Conservation (phyloP, 37 sponge, comb jelly and placozoan genomes). For the Bolinopsis microptera region DNA sequence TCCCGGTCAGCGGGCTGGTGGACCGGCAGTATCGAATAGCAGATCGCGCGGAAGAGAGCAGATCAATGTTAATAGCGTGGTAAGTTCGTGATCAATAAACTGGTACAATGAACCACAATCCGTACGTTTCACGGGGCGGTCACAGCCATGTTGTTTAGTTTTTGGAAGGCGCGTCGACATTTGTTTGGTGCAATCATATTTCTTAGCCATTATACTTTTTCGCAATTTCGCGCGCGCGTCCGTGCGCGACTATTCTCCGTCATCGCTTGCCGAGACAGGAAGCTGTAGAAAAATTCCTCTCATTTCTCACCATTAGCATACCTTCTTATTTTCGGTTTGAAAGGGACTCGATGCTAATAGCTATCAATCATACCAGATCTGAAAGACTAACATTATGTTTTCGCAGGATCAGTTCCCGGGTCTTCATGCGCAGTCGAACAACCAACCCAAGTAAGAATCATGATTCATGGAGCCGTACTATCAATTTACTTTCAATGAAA, state of each 20-base stretch:
- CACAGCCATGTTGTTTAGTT: background rate
- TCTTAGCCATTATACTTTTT: background rate
- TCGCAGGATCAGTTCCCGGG: conserved; percentile 60
- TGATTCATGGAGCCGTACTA: too few species aligned
- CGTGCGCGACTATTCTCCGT: background rate
- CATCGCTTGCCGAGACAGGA: background rate
- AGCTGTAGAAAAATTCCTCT: background rate
- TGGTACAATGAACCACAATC: background rate
- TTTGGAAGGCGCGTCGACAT: background rate
- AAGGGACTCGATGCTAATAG: too few species aligned
- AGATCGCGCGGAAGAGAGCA: conserved; percentile 36
- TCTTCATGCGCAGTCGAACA: background rate
- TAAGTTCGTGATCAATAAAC: background rate
- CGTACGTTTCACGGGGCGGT: background rate
- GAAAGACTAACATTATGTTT: background rate
- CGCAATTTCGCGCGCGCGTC: background rate
- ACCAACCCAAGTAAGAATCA: background rate
- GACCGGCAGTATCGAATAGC: background rate
- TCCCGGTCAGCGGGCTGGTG: background rate
- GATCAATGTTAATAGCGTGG: conserved; percentile 63
- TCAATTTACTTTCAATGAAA: too few species aligned
- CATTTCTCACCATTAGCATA: too few species aligned
- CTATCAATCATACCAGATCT: too few species aligned
- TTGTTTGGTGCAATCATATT: background rate
- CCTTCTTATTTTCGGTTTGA: too few species aligned